Evolutionary conservation across 2,888 invertebrate species (phyloP), one percentile per base, ranked within the genome.

Genomic region (Volucella zonaria): DNA sequence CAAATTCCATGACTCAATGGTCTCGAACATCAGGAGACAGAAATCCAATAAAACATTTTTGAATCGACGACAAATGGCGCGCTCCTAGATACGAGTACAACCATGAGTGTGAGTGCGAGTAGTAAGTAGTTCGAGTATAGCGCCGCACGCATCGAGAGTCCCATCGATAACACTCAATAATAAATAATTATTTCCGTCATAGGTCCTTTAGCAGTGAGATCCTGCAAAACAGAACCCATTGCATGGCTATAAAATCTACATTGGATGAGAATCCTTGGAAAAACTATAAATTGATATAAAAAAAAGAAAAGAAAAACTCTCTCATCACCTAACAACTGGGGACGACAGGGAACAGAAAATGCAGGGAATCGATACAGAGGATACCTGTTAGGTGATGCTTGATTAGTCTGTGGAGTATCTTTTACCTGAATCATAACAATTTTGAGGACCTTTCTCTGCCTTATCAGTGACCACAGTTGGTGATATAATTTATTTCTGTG

Each of bases 171-270:
- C 70, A 67, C 56, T 75, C 66, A 75, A 83, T 80, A 83, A 80
- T 83, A 83, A 83, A 83, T 83, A 83, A 83, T 83, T 83, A 80
- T 75, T 71, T 83, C 80, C 80, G 79, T 80, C 80, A 82, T 42
- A 80, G 75, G 47, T 83, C 83, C 80, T 83, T 79, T 47, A 45
- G 12, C 56, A 71, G 1, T 42, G 11, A 56, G 40, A 70, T 82
- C 82, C 82, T 82, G 82, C 73, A 71, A 82, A 58, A 42, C 6
- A 52, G 40, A 61, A 23, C 23, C 54, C 74, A 74, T 43, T 61
- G 15, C 31, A 8, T 40, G 51, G 38, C 67, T 56, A 67, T 73
- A 73, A 82, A 82, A 66, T 64, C 31, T 6, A 11, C 43, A 52
- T 38, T 45, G 68, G 15, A 42, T 58, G 68, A 42, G 64, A 82